Conservation (phyloP, 2,888 invertebrate genomes). For the Zaprionus bogoriensis region DNA sequence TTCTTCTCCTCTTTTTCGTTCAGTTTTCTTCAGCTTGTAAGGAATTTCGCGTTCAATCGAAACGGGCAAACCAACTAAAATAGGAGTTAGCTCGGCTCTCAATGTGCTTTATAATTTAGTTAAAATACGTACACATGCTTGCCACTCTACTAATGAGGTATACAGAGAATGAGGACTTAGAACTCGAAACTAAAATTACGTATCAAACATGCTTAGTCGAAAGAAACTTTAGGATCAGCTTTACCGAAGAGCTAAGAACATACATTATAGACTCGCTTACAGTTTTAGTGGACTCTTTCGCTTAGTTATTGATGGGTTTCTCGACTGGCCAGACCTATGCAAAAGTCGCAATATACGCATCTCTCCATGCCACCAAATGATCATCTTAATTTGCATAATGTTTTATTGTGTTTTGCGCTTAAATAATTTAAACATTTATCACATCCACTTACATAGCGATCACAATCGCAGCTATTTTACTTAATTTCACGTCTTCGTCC, state of each 20-base stretch:
- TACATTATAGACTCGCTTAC: slow-evolving; percentile 41
- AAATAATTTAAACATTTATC: slow-evolving; percentile 81
- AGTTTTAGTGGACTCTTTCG: slow-evolving; percentile 62
- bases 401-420: slow-evolving; percentile 63
- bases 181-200: slow-evolving; percentile 56
- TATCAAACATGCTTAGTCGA: slow-evolving; percentile 31
- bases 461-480: slow-evolving; percentile 72
- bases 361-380: slow-evolving; percentile 54
- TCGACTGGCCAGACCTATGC: slow-evolving; percentile 55
- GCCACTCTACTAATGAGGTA: slow-evolving; percentile 71
- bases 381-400: slow-evolving; percentile 34
- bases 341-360: slow-evolving; percentile 63
- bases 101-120: slow-evolving; percentile 31
- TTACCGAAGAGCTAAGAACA: slow-evolving; percentile 52
- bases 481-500: slow-evolving; percentile 27
- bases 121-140: slow-evolving; percentile 34
- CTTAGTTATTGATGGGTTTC: slow-evolving; percentile 42
- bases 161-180: slow-evolving; percentile 65
- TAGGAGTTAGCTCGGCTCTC: slow-evolving; percentile 6
- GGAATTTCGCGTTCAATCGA: slow-evolving; percentile 27
- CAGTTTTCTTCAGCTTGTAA: slow-evolving; percentile 39
- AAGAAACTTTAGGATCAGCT: slow-evolving; percentile 59
- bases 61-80: slow-evolving; percentile 39
- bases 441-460: slow-evolving; percentile 81
- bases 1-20: slow-evolving; percentile 22